phyloP scores from a whole-genome alignment of 2,113 vertebrate species.

The Crotophaga sulcirostris region DNA sequence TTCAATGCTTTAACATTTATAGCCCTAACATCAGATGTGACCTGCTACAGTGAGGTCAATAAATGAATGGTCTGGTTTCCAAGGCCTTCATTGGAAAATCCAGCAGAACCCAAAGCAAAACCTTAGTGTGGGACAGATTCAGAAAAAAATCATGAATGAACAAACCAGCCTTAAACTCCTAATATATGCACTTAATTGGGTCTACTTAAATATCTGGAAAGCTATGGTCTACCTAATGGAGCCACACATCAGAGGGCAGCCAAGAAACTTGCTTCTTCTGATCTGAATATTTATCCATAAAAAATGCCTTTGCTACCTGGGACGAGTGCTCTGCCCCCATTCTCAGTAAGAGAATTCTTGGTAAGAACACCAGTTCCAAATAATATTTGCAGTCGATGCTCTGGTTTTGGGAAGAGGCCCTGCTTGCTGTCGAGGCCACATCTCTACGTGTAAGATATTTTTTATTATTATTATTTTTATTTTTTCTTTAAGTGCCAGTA shows the following conservation, averaged over 20 bases:
- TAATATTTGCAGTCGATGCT: background rate
- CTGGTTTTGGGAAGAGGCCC: background rate
- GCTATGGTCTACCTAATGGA: background rate
- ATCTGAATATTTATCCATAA: background rate
- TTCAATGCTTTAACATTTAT: background rate
- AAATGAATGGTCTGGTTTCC: background rate
- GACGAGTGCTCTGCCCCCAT: background rate
- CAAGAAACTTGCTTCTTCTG: background rate
- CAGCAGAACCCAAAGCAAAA: background rate
- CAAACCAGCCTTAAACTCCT: background rate
- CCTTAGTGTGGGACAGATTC: accelerated
- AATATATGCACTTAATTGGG: background rate
- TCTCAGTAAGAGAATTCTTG: background rate
- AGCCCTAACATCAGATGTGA: background rate
- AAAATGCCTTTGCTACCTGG: background rate
- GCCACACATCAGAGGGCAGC: background rate
- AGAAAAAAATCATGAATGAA: background rate
- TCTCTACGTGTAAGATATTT: background rate
- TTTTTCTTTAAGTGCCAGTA: constrained; percentile 36
- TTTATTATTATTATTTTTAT: background rate
- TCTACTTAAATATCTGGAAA: background rate
- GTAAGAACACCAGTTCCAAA: background rate
- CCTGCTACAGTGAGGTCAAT: background rate
- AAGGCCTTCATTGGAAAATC: background rate
- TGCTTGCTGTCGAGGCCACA: background rate